These are phyloP conservation scores for Morpho helenor DNA, from an alignment of 2,888 invertebrate species.

Conservation along the genomic window DNA sequence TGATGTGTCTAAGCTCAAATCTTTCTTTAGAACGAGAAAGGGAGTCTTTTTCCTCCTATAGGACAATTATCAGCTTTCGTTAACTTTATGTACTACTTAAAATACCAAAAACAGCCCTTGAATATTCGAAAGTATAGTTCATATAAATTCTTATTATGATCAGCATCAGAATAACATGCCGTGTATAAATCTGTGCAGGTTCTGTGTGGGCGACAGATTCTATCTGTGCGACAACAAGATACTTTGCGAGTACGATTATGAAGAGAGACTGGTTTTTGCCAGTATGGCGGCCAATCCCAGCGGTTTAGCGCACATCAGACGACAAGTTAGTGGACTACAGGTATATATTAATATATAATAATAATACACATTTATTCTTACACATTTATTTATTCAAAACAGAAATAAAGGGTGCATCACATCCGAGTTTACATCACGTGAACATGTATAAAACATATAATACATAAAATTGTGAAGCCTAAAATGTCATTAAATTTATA, in stretches of 20 bases:
- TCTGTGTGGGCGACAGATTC: constrained; percentile 96
- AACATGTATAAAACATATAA: no score
- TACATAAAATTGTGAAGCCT: no score
- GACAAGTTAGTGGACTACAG: constrained; percentile 88
- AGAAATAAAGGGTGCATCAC: not conserved
- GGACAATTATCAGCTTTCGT: no score
- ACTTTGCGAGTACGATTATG: constrained; percentile 96
- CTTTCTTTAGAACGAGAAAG: no score
- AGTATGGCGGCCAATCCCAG: constrained; percentile 93
- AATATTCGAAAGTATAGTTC: not conserved
- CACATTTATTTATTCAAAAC: not conserved
- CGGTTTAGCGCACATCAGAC: constrained; percentile 91
- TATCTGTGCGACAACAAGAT: constrained; percentile 97
- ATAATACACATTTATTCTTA: not conserved
- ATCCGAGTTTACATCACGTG: no score
- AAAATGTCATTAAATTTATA: no score
- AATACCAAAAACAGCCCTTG: no score
- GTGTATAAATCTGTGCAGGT: constrained; percentile 78
- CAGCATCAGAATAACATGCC: constrained; percentile 17
- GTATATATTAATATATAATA: constrained; percentile 35
- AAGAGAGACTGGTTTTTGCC: constrained; percentile 93
- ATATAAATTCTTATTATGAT: constrained; percentile 14
- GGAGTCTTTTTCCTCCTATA: no score
- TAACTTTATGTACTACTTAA: no score
- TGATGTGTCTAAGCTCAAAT: no score